Conservation (phyloP, 2,797 vertebrate genomes). For the Cyclura pinguis region DNA sequence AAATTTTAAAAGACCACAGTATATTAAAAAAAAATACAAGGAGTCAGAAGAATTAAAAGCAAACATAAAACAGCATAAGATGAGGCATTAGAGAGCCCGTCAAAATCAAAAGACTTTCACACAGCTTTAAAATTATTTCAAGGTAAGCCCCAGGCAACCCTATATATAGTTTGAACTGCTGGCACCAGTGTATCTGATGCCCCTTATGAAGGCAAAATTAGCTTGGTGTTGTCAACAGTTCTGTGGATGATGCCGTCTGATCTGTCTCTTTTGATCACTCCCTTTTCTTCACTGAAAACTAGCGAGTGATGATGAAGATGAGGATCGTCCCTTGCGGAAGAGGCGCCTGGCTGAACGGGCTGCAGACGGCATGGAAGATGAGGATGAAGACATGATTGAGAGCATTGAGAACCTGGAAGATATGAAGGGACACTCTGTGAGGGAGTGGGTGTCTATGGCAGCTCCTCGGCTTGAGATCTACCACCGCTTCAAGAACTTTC, state of each 20-base stretch:
- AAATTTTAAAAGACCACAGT: background rate
- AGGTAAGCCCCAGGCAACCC: background rate
- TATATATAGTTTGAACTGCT: background rate
- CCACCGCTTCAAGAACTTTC: constrained; percentile 98
- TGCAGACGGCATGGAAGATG: constrained; percentile 85
- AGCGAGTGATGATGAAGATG: constrained; percentile 97
- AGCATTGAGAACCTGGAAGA: constrained; percentile 99
- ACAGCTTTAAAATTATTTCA: background rate
- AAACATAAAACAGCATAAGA: background rate
- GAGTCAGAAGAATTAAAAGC: background rate
- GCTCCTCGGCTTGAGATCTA: constrained; percentile 96
- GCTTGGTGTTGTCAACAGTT: background rate
- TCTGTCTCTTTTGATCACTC: background rate
- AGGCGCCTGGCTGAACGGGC: constrained; percentile 90
- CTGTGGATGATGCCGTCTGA: background rate
- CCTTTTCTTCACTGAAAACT: background rate
- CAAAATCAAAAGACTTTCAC: background rate
- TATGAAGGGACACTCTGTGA: constrained; percentile 96
- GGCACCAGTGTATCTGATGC: background rate
- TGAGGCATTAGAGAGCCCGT: background rate
- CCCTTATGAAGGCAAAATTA: background rate
- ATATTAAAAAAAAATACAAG: background rate
- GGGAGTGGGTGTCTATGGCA: constrained; percentile 98
- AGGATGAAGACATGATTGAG: constrained; percentile 98
- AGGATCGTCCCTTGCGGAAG: constrained; percentile 89